Evolutionary conservation across 2,113 vertebrate genomes (phyloP).

Genomic region (Notothenia rossii): DNA sequence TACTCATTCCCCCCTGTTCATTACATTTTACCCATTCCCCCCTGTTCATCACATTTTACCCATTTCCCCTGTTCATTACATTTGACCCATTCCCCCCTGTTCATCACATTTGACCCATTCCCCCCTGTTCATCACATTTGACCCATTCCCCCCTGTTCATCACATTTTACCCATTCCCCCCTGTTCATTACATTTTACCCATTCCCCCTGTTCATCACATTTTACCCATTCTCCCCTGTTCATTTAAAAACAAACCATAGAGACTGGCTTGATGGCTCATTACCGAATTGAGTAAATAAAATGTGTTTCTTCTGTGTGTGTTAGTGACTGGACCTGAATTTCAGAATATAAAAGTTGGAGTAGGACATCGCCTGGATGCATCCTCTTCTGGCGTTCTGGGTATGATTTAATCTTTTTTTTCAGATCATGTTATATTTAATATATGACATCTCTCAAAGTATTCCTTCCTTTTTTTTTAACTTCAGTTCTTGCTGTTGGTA

Average conservation of each 20-base stretch:
- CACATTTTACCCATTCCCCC: too few relatives aligned
- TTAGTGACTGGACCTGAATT: slow-evolving; percentile 90
- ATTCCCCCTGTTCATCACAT: too few relatives aligned
- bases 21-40: too few relatives aligned
- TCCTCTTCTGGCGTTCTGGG: slow-evolving; percentile 92
- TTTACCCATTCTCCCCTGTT: too few relatives aligned
- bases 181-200: too few relatives aligned
- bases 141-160: too few relatives aligned
- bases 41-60: too few relatives aligned
- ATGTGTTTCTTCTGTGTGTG: slow-evolving; percentile 20
- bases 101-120: too few relatives aligned
- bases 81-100: too few relatives aligned
- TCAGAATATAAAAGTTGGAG: slow-evolving; percentile 85
- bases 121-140: too few relatives aligned
- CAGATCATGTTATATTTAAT: not conserved
- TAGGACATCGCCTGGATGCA: slow-evolving; percentile 90
- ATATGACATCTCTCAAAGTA: not conserved
- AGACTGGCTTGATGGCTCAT: not conserved
- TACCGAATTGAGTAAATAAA: not conserved
- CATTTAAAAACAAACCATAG: not conserved
- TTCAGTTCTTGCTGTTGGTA: slow-evolving; percentile 90
- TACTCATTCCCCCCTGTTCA: too few relatives aligned
- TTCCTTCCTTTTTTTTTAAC: slow-evolving; percentile 33
- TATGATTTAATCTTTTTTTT: slow-evolving; percentile 51
- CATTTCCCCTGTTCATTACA: too few relatives aligned